Conservation (phyloP, 1,140 invertebrate species). For the Manduca sexta region DNA sequence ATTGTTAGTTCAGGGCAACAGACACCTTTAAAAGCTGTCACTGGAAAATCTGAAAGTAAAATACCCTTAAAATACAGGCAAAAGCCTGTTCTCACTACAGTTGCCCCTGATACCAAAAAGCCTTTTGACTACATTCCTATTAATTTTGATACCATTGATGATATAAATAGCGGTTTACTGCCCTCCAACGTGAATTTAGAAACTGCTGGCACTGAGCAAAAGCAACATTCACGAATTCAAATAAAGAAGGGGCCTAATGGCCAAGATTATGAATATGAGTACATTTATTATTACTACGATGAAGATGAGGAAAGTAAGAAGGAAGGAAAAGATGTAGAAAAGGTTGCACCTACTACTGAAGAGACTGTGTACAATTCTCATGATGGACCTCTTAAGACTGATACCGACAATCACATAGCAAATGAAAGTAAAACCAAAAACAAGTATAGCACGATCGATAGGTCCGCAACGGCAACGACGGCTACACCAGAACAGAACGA, state of each 20-base stretch:
- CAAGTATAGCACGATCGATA: slow-evolving; percentile 80
- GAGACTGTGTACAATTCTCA: slow-evolving; percentile 67
- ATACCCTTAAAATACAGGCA: slow-evolving; percentile 57
- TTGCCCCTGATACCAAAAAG: slow-evolving; percentile 42
- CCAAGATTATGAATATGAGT: slow-evolving; percentile 93
- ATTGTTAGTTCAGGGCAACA: slow-evolving; percentile 67
- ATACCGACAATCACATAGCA: slow-evolving; percentile 61
- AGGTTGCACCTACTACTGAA: slow-evolving; percentile 36
- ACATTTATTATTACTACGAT: slow-evolving; percentile 93
- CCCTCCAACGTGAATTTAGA: slow-evolving; percentile 66
- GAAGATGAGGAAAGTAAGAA: slow-evolving; percentile 81
- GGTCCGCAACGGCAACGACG: slow-evolving; percentile 67
- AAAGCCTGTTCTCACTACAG: slow-evolving; percentile 65
- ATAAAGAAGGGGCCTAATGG: slow-evolving; percentile 92
- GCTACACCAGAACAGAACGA: slow-evolving; percentile 76
- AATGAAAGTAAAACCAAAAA: slow-evolving; percentile 68
- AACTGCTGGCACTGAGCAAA: slow-evolving; percentile 68
- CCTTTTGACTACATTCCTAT: slow-evolving; percentile 65
- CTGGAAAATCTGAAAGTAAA: slow-evolving; percentile 54
- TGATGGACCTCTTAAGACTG: slow-evolving; percentile 74
- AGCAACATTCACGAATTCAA: slow-evolving; percentile 80
- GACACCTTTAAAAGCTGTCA: slow-evolving; percentile 56
- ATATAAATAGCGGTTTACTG: slow-evolving; percentile 65
- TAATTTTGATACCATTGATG: slow-evolving; percentile 66
- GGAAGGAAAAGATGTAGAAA: slow-evolving; percentile 48